Base-by-base conservation (phyloP, 2,888 invertebrate genomes). In the Pterobdella sp. region DNA sequence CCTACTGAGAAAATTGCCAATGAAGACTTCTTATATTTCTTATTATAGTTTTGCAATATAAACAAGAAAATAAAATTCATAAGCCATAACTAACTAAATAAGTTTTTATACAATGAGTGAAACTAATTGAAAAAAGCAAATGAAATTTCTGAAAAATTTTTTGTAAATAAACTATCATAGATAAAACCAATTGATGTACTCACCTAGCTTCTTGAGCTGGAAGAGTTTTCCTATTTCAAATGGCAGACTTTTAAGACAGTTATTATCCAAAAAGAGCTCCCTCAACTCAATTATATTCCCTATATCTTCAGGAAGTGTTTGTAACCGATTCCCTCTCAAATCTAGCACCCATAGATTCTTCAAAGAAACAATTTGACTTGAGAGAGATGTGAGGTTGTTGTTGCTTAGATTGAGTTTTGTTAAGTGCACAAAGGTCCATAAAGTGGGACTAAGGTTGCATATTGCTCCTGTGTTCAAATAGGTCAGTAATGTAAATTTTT, bases 171-270 rank as follows among this genome's bases (percentile, higher is more conserved):
- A n/a, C n/a, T n/a, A n/a, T n/a, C n/a, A n/a, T n/a, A n/a, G n/a
- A n/a, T n/a, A n/a, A n/a, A n/a, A n/a, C n/a, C n/a, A 14, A 22
- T 7, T 42, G 49, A 10, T 31, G 10, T 7, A 68, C 79, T 93
- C 87, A 82, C 94, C 94, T 79, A 98, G 88, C 81, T 91, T 89
- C 85, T 94, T 92, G 77, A 98, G 88, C 86, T 96, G 93, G 86
- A 97, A 98, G 80, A 97, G 88, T 86, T 94, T 94, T 79, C 98
- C 98, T 80, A 98, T 87, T 86, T 97, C 96, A 85, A 92, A 95
- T 1, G 98, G 98, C 81, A 98, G 87, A 79, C 91, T 90, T 78
- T 95, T 89, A 79, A 98, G 88, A 85, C 90, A 90, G 86, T 98
- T 98, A 86, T 96, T 90, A 86, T 92, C 92, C 79, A 98, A 87